Evolutionary conservation across 2,113 vertebrate species (phyloP).

Genomic region (Hippocampus guttulatus): DNA sequence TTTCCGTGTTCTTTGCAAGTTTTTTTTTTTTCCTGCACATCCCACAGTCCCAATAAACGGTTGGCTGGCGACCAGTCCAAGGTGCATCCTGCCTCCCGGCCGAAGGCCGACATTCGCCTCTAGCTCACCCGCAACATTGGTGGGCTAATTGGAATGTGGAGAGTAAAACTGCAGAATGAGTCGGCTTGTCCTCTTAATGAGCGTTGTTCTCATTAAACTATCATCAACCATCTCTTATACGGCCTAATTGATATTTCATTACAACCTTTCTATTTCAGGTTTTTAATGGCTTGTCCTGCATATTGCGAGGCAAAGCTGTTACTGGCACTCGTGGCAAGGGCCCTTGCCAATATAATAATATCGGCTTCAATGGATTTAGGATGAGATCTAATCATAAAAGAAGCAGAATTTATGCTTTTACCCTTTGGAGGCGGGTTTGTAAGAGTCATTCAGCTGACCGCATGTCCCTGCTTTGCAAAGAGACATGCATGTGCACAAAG

Average conservation of each 20-base stretch:
- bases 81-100: too few species aligned
- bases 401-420: conserved; percentile 61
- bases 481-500: conserved; percentile 8
- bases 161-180: conserved; percentile 57
- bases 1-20: too few species aligned
- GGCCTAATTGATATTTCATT: conserved; percentile 76
- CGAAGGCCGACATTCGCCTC: not conserved
- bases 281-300: conserved; percentile 59
- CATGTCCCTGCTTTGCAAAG: conserved; percentile 38
- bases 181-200: conserved; percentile 57
- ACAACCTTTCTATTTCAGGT: conserved; percentile 68
- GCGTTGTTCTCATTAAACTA: conserved; percentile 62
- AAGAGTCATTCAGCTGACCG: conserved; percentile 62
- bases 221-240: conserved; percentile 53
- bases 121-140: conserved; percentile 38
- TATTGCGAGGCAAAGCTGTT: conserved; percentile 34
- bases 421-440: conserved; percentile 66
- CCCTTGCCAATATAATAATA: conserved; percentile 51
- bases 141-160: conserved; percentile 66
- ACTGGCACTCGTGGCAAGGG: conserved; percentile 35
- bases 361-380: conserved; percentile 42
- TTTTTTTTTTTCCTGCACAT: too few species aligned
- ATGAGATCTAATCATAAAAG: conserved; percentile 46
- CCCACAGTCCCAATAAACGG: too few species aligned
- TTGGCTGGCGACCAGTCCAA: not conserved